These are phyloP conservation scores for Empidonax traillii DNA, from an alignment of 2,113 vertebrate species.

Conservation along the genomic window DNA sequence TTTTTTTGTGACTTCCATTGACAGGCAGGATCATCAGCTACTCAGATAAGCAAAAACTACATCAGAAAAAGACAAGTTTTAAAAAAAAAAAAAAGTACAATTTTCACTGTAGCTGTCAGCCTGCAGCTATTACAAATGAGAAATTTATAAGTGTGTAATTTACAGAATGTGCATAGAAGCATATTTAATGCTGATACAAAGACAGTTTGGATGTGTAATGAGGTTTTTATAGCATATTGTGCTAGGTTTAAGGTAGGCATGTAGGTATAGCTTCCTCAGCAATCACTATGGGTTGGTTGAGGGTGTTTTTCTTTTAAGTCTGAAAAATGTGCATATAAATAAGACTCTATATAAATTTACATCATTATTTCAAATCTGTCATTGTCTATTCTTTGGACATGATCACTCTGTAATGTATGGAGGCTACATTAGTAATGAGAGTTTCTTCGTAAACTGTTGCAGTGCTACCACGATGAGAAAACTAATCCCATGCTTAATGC, in stretches of 20 bases:
- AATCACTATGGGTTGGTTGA: constrained; percentile 30
- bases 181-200: constrained; percentile 65
- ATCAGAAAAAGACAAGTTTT: not conserved
- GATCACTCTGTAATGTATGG: constrained; percentile 1
- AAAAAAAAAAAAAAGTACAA: not conserved
- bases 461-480: constrained; percentile 16
- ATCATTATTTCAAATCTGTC: constrained; percentile 61
- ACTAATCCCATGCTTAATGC: constrained; percentile 22
- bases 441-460: not conserved
- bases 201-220: constrained; percentile 68
- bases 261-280: constrained; percentile 64
- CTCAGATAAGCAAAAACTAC: constrained; percentile 22
- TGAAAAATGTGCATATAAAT: constrained; percentile 63
- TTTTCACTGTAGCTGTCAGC: constrained; percentile 8
- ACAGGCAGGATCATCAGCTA: not conserved
- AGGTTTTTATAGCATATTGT: constrained; percentile 70
- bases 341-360: constrained; percentile 24
- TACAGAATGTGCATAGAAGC: constrained; percentile 33
- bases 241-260: constrained; percentile 40
- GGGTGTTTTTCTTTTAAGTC: not conserved
- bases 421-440: not conserved
- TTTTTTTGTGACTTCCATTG: not conserved
- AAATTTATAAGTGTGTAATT: constrained; percentile 69
- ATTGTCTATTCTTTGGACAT: constrained; percentile 28
- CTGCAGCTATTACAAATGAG: constrained; percentile 70